Base-by-base conservation (phyloP, 1,140 invertebrate species). In the Drosophila neocordata region DNA sequence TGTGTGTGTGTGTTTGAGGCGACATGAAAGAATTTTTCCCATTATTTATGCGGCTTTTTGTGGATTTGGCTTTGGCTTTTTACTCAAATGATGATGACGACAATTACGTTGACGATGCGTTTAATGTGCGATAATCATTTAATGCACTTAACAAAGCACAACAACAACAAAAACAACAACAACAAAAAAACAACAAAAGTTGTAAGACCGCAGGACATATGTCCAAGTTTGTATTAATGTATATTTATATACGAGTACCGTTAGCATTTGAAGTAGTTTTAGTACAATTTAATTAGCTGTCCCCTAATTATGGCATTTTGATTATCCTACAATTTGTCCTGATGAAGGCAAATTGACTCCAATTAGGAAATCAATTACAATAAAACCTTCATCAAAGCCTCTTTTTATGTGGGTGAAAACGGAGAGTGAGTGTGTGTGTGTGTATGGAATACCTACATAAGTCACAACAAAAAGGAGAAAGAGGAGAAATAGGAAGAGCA, bases 311-410 rank as follows among this genome's bases (percentile, higher is more conserved):
- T 48, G 41, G 15, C 41, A 20, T 48, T 48, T 48, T 48, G 41
- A 48, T 48, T 20, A 48, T 48, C 41, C 41, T 7, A 48, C 9
- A 18, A 20, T 48, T 48, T 48, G 15, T 13, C 1, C 41, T 20
- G 3, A 48, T 48, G n/a, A 48, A 41, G 38, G 38, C 68, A 35
- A 58, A 67, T 82, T 63, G 74, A 53, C 70, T 70, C 66, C 79
- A 82, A 82, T 82, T 82, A 82, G 62, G 60, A 69, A 82, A 81
- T 77, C 79, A 81, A 81, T 81, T 81, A 69, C 69, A 82, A 66
- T 82, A 65, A 73, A 81, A 73, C 44, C 59, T 59, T 38, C 61
- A 63, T 61, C 53, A 74, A 41, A 52, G 41, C 44, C 4, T 11
- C 44, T 37, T 52, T 44, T 7, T 11, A 35, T 35, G 11, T 18